These are phyloP conservation scores for Notodromas monacha DNA, from an alignment of 2,888 invertebrate species.

Conservation along the genomic window DNA sequence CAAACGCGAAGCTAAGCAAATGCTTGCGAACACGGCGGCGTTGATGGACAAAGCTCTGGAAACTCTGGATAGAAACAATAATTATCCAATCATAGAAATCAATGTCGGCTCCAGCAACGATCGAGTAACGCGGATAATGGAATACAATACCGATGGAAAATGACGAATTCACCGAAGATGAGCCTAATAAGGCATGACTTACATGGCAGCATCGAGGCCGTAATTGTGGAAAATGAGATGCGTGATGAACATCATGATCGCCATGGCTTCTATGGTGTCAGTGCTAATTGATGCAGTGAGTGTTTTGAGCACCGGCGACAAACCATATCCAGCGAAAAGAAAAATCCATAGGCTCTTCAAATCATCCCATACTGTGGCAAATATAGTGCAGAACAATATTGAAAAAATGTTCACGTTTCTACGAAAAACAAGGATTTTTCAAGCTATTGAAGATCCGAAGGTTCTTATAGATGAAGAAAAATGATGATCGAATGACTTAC, in stretches of 20 bases:
- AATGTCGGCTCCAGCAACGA: constrained; percentile 1
- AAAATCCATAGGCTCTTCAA: neutral
- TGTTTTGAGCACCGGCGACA: constrained; percentile 70
- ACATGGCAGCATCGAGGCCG: constrained; percentile 38
- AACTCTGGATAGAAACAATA: constrained; percentile 24
- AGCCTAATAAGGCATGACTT: constrained; percentile 10
- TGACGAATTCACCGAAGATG: neutral
- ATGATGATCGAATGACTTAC: no score
- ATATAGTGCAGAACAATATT: no score
- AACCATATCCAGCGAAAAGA: constrained; percentile 51
- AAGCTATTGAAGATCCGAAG: no score
- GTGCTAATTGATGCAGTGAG: constrained; percentile 85
- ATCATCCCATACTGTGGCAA: constrained; percentile 1
- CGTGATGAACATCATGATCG: constrained; percentile 47
- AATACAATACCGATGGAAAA: constrained; percentile 5
- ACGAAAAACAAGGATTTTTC: no score
- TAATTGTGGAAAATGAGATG: constrained; percentile 81
- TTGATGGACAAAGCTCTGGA: constrained; percentile 71
- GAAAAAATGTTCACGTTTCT: no score
- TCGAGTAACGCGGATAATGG: neutral
- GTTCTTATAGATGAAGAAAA: no score
- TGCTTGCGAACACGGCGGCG: constrained; percentile 71
- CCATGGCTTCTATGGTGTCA: constrained; percentile 80
- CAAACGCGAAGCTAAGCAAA: constrained; percentile 70
- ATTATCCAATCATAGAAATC: neutral